These are phyloP conservation scores for Eurois occulta DNA, from an alignment of 2,888 invertebrate genomes.

Conservation along the genomic window DNA sequence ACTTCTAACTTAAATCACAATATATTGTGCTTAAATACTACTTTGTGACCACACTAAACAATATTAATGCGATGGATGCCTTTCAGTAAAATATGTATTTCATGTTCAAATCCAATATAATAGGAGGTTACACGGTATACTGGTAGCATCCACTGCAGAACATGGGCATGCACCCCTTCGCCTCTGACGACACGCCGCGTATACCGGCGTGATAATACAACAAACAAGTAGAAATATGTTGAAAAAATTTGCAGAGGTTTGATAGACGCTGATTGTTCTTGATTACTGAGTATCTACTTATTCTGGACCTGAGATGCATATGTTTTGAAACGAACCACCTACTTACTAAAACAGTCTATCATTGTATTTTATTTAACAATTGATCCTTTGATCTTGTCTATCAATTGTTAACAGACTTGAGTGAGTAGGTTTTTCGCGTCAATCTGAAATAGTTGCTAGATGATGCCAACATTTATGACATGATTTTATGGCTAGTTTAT, in stretches of 20 bases:
- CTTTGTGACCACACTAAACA: constrained; percentile 33
- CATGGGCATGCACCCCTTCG: background rate
- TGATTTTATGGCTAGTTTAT: background rate
- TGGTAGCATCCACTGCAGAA: background rate
- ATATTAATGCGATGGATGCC: constrained; percentile 1
- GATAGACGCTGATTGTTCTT: background rate
- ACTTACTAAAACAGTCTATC: background rate
- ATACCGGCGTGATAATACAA: background rate
- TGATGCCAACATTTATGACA: background rate
- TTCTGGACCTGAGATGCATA: background rate
- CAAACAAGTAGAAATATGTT: background rate
- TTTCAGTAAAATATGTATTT: background rate
- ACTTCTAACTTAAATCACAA: too few relatives aligned
- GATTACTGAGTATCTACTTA: background rate
- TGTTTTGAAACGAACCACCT: constrained; percentile 18
- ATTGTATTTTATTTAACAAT: constrained; percentile 21
- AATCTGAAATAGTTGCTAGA: background rate
- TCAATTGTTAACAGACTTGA: constrained; percentile 11
- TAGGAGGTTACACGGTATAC: background rate
- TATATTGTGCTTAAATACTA: too few relatives aligned
- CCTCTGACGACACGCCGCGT: constrained; percentile 19
- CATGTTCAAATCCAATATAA: background rate
- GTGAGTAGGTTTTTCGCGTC: background rate
- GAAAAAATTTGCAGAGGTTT: background rate
- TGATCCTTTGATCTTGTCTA: constrained; percentile 9